phyloP scores from a whole-genome alignment of 2,113 vertebrate genomes.

The Gyps fulvus region DNA sequence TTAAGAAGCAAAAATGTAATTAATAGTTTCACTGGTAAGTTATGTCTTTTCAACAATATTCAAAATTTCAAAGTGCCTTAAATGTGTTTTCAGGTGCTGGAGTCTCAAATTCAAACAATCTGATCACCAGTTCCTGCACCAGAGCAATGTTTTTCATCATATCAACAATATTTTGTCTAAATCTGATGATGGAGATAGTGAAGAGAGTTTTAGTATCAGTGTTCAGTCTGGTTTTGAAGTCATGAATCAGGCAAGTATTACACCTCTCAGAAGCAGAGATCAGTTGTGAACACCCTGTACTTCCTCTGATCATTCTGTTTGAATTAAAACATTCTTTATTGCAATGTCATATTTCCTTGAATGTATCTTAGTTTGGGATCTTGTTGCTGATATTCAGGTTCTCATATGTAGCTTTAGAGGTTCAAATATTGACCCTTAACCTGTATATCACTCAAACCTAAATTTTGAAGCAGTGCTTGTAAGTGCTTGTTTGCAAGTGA shows the following conservation, averaged over 20 bases:
- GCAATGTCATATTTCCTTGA: background rate
- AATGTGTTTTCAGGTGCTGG: conserved; percentile 86
- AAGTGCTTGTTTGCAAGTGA: background rate
- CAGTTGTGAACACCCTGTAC: background rate
- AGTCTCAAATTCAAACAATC: conserved; percentile 99
- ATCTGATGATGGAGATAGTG: conserved; percentile 97
- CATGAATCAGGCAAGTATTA: conserved; percentile 87
- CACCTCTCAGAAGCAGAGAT: background rate
- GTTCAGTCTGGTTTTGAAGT: conserved; percentile 96
- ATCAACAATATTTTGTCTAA: conserved; percentile 99
- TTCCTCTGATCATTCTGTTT: background rate
- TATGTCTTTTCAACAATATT: background rate
- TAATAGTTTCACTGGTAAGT: background rate
- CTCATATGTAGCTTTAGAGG: background rate
- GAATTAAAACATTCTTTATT: background rate
- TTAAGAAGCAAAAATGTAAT: background rate
- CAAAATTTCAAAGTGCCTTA: background rate
- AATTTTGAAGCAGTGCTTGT: background rate
- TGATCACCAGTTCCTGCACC: conserved; percentile 97
- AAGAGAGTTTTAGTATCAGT: conserved; percentile 98
- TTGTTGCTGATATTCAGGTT: background rate
- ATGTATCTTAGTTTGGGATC: background rate
- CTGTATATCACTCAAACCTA: background rate
- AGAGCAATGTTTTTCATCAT: conserved; percentile 99
- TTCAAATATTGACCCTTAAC: background rate